phyloP scores from a whole-genome alignment of 2,888 invertebrate genomes.

The Drosophila rubida region DNA sequence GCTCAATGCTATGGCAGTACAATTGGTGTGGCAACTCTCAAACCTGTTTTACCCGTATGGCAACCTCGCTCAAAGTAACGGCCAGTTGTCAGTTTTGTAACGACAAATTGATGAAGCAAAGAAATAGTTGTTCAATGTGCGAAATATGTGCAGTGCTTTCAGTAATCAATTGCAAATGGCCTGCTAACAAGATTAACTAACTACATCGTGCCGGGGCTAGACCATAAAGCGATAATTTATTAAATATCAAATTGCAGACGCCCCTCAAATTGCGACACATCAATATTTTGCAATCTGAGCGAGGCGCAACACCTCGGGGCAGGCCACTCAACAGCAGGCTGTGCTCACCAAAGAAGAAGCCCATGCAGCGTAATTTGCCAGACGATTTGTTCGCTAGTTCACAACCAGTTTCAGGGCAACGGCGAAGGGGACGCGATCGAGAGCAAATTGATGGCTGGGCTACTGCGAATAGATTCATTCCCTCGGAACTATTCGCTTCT shows the following conservation, averaged over 20 bases:
- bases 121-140: neutral
- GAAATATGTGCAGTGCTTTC: neutral
- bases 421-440: neutral
- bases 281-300: constrained; percentile 72
- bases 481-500: constrained; percentile 36
- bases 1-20: neutral
- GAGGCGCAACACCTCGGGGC: constrained; percentile 70
- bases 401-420: constrained; percentile 23
- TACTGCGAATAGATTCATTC: constrained; percentile 43
- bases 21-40: constrained; percentile 10
- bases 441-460: constrained; percentile 43
- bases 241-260: constrained; percentile 56
- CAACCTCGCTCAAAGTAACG: constrained; percentile 16
- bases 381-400: constrained; percentile 75
- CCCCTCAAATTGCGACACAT: constrained; percentile 39
- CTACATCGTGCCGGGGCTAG: constrained; percentile 46
- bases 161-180: constrained; percentile 21
- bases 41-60: neutral
- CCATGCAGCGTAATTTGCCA: constrained; percentile 78
- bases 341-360: constrained; percentile 25
- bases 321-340: constrained; percentile 37
- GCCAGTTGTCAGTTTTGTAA: neutral
- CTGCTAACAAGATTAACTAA: constrained; percentile 62
- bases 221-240: constrained; percentile 44
- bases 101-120: neutral